phyloP scores from a whole-genome alignment of 2,113 vertebrate species.

The Muntiacus muntjak region DNA sequence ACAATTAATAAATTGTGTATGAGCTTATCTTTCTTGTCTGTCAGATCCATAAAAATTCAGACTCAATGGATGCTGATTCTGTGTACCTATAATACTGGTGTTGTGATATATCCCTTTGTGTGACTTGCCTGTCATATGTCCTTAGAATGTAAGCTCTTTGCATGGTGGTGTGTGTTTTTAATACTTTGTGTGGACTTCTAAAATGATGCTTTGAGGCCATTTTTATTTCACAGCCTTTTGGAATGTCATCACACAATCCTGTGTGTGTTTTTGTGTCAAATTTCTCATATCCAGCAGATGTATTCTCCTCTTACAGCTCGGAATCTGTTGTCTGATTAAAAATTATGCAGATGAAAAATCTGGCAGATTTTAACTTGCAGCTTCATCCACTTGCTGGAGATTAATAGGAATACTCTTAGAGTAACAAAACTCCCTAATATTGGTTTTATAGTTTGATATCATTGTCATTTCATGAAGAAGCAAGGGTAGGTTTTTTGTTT shows the following conservation, averaged over 20 bases:
- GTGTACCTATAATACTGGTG: not conserved
- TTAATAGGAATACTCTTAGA: slow-evolving; percentile 22
- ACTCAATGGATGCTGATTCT: not conserved
- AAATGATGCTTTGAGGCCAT: not conserved
- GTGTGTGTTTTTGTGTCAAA: slow-evolving; percentile 23
- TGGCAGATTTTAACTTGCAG: slow-evolving; percentile 2
- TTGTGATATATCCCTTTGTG: not conserved
- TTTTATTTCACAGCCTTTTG: slow-evolving; percentile 39
- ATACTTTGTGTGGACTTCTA: not conserved
- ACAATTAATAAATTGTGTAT: not conserved
- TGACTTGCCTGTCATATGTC: not conserved
- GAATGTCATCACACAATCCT: slow-evolving; percentile 37
- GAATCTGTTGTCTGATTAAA: slow-evolving; percentile 41
- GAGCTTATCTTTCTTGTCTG: not conserved
- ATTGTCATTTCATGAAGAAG: slow-evolving; percentile 23
- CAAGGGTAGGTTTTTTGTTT: not conserved
- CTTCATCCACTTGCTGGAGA: slow-evolving; percentile 3
- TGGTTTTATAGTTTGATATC: slow-evolving; percentile 32
- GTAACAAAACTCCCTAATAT: not conserved
- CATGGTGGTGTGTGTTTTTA: not conserved
- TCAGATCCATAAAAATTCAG: not conserved
- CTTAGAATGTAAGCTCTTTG: not conserved
- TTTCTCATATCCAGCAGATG: slow-evolving; percentile 37
- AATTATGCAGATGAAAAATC: slow-evolving; percentile 54
- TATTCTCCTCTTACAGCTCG: slow-evolving; percentile 49